phyloP scores from a whole-genome alignment of 2,113 vertebrate genomes.

The Mustelus asterias region DNA sequence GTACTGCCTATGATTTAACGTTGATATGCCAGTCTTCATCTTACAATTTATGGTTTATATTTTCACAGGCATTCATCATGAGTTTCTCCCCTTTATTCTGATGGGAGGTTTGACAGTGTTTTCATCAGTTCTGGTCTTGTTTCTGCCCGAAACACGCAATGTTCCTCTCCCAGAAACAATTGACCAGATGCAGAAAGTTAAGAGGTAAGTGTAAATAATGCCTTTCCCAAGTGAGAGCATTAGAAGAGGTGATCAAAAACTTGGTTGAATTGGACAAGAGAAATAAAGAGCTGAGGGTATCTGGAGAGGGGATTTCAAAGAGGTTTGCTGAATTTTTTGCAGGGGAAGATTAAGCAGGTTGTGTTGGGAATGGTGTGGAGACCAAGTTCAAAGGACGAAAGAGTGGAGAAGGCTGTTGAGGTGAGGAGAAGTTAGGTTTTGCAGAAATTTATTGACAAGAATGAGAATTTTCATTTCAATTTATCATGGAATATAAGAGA shows the following conservation, averaged over 20 bases:
- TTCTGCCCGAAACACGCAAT: constrained; percentile 17
- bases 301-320: no score
- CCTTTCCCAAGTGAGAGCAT: background rate
- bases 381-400: background rate
- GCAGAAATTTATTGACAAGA: background rate
- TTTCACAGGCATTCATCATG: constrained; percentile 26
- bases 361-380: background rate
- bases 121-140: background rate
- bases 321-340: background rate
- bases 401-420: background rate
- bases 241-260: background rate
- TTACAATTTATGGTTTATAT: background rate
- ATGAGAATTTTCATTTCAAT: background rate
- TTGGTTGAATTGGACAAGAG: background rate
- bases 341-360: background rate
- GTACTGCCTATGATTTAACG: background rate
- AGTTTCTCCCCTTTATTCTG: constrained; percentile 28
- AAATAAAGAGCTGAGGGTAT: no score
- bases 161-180: constrained; percentile 23
- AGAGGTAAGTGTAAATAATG: background rate
- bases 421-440: background rate
- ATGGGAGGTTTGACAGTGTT: background rate
- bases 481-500: background rate
- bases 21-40: background rate
- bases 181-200: constrained; percentile 12